A percentile compares a stretch with the other conserved stretches of the same genome.
Conservation (phyloP, 2,797 vertebrate genomes). For the Microhierax caerulescens region DNA sequence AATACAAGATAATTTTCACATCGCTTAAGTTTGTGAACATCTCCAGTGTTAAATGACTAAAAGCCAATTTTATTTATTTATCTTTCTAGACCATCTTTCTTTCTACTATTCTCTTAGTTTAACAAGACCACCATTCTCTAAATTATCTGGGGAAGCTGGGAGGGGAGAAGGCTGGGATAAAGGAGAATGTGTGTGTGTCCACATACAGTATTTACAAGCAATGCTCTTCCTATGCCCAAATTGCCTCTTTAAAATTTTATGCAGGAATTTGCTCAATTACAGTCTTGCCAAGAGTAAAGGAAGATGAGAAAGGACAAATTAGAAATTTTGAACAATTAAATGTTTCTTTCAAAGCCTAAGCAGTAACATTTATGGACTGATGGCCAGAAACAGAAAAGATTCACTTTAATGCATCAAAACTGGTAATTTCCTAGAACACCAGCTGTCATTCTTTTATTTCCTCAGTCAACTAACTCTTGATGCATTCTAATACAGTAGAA, state of each 20-base stretch:
- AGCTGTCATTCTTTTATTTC: background rate
- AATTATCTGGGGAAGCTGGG: background rate
- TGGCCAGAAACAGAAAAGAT: background rate
- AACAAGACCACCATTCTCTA: background rate
- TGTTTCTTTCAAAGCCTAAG: background rate
- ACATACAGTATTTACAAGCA: background rate
- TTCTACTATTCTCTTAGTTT: background rate
- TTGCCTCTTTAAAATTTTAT: background rate
- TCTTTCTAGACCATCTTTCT: background rate
- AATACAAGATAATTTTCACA: background rate
- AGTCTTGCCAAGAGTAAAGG: background rate
- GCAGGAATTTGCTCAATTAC: constrained; percentile 12
- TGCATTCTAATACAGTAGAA: background rate
- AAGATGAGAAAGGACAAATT: background rate
- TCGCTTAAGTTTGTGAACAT: background rate
- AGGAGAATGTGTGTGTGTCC: background rate
- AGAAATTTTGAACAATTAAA: background rate
- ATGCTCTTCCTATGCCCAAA: background rate
- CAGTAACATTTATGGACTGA: background rate
- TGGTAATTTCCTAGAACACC: background rate
- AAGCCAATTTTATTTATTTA: background rate
- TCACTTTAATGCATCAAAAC: background rate
- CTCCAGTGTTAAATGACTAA: background rate
- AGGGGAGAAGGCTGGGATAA: background rate
- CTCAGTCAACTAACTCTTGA: background rate